These are phyloP conservation scores for Podarcis muralis DNA, from an alignment of 2,113 vertebrate genomes.

Conservation along the genomic window DNA sequence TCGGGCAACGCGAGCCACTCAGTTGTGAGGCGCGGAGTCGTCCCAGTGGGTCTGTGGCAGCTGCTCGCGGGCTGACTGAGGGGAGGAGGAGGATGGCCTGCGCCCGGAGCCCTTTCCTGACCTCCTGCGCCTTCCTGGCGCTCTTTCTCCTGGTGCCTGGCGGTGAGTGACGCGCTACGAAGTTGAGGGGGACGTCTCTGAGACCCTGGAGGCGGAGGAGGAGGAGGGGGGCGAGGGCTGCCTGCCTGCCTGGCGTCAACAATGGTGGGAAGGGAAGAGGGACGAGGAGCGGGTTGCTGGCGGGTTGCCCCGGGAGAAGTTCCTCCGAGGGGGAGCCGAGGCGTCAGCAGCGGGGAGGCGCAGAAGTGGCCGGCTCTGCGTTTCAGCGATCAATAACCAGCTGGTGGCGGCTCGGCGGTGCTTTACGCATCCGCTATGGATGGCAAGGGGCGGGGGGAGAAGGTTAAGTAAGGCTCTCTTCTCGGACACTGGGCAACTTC, in stretches of 20 bases:
- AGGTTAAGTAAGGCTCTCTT: not conserved
- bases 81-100: not conserved
- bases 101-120: not conserved
- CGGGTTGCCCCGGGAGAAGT: not conserved
- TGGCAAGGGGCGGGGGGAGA: not conserved
- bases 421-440: not conserved
- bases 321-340: not conserved
- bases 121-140: not conserved
- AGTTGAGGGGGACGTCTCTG: not conserved
- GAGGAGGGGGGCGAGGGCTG: not conserved
- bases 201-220: not conserved
- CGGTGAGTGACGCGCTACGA: not conserved
- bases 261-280: not conserved
- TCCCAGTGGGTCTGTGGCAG: not conserved
- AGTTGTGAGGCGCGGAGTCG: not conserved
- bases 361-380: not conserved
- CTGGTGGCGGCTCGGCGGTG: not conserved
- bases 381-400: too few species aligned
- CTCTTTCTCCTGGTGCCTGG: not conserved
- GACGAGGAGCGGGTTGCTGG: not conserved
- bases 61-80: not conserved
- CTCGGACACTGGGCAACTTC: not conserved
- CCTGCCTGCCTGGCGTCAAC: not conserved
- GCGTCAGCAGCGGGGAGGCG: too few species aligned
- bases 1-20: not conserved